Evolutionary conservation across 30 jellyfish, hydroid and myxozoan species (phyloP).

Genomic region (Sanderia malayensis): DNA sequence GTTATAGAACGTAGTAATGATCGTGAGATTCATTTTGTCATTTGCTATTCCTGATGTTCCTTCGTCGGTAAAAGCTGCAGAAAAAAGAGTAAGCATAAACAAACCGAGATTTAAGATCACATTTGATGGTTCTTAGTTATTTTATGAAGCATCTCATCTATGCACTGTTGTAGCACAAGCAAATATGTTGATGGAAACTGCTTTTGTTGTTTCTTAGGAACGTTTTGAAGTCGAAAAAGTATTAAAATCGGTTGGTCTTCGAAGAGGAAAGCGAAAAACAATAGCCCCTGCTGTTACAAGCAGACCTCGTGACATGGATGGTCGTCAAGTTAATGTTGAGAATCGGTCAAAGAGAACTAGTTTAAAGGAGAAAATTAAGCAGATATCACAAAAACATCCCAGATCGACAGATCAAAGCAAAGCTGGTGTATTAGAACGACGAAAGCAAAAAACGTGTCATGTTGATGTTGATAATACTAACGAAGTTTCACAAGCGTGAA

Average conservation of each 20-base stretch:
- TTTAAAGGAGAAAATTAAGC: conserved; percentile 32
- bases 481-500: too few relatives aligned
- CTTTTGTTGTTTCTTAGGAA: conserved; percentile 51
- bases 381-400: conserved; percentile 3
- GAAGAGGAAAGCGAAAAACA: conserved; percentile 67
- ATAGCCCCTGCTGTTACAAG: conserved; percentile 59
- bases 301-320: too few relatives aligned
- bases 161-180: too few relatives aligned
- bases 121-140: too few relatives aligned
- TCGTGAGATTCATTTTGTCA: conserved; percentile 73
- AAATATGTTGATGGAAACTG: too few relatives aligned
- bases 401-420: background rate
- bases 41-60: conserved; percentile 90
- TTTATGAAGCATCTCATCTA: too few relatives aligned
- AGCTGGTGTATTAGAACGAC: background rate
- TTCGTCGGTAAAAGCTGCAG: conserved; percentile 52
- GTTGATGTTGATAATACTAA: background rate
- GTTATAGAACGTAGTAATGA: conserved; percentile 68
- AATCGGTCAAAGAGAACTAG: too few relatives aligned
- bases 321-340: too few relatives aligned
- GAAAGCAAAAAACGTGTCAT: background rate
- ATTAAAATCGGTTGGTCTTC: conserved; percentile 46
- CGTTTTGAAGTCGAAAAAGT: conserved; percentile 34
- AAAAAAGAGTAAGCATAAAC: conserved; percentile 79
- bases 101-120: too few relatives aligned